phyloP scores from a whole-genome alignment of 2,113 vertebrate genomes.

The Xenopus laevis region DNA sequence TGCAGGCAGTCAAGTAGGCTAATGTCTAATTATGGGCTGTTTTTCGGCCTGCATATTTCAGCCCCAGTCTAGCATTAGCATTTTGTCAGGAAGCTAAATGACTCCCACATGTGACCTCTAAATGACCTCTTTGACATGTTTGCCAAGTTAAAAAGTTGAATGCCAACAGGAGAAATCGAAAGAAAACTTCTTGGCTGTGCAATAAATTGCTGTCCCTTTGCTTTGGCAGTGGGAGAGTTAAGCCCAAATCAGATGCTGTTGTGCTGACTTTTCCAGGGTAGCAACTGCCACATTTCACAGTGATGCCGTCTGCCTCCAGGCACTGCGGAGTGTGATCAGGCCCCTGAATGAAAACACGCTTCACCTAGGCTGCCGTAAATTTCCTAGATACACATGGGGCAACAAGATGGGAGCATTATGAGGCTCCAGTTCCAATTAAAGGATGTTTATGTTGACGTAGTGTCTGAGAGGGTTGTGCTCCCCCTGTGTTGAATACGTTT shows the following conservation, averaged over 20 bases:
- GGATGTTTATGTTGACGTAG: conserved; percentile 82
- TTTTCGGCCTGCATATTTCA: too few relatives aligned
- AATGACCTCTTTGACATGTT: too few relatives aligned
- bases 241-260: conserved; percentile 44
- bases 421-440: conserved; percentile 92
- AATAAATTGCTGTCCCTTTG: background rate
- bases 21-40: too few relatives aligned
- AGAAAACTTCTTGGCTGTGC: background rate
- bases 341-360: conserved; percentile 69
- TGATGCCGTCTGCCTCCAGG: background rate
- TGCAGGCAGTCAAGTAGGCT: too few relatives aligned
- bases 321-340: conserved; percentile 20
- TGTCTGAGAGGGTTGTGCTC: conserved; percentile 71
- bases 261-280: conserved; percentile 20
- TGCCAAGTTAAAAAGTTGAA: too few relatives aligned
- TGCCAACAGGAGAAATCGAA: too few relatives aligned
- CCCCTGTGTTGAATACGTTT: conserved; percentile 55
- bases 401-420: conserved; percentile 78
- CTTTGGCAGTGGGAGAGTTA: background rate
- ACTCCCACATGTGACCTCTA: too few relatives aligned
- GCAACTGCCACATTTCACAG: conserved; percentile 48
- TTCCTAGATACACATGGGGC: conserved; percentile 69
- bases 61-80: too few relatives aligned
- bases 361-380: conserved; percentile 65
- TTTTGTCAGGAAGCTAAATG: too few relatives aligned